phyloP scores from a whole-genome alignment of 1,140 invertebrate species.

The Delia radicum region DNA sequence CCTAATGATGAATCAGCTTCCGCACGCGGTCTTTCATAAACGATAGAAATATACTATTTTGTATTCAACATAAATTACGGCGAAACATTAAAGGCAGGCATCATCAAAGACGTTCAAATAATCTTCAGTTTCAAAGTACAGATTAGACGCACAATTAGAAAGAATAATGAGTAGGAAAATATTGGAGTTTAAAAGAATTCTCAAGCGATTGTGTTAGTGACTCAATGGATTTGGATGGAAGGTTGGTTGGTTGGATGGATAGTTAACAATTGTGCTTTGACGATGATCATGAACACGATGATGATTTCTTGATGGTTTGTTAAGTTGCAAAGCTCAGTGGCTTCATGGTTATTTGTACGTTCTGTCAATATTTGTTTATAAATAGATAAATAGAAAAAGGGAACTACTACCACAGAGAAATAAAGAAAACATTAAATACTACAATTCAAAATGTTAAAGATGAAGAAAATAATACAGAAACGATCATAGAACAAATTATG shows the following conservation, averaged over 20 bases:
- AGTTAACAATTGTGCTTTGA: background rate
- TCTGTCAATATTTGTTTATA: conserved; percentile 7
- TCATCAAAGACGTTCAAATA: background rate
- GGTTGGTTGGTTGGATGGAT: too few relatives aligned
- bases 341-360: background rate
- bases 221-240: background rate
- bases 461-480: background rate
- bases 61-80: background rate
- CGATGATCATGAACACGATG: background rate
- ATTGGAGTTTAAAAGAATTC: background rate
- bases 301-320: background rate
- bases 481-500: background rate
- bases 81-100: conserved; percentile 6
- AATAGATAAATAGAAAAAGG: background rate
- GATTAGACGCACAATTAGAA: conserved; percentile 23
- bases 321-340: background rate
- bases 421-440: too few relatives aligned
- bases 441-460: too few relatives aligned
- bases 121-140: conserved; percentile 13
- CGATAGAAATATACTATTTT: background rate
- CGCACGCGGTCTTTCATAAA: background rate
- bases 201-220: background rate
- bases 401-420: background rate
- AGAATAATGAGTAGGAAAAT: conserved; percentile 20
- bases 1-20: too few relatives aligned